These are phyloP conservation scores for Aproaerema taeniolella DNA, from an alignment of 2,888 invertebrate species.

Conservation along the genomic window DNA sequence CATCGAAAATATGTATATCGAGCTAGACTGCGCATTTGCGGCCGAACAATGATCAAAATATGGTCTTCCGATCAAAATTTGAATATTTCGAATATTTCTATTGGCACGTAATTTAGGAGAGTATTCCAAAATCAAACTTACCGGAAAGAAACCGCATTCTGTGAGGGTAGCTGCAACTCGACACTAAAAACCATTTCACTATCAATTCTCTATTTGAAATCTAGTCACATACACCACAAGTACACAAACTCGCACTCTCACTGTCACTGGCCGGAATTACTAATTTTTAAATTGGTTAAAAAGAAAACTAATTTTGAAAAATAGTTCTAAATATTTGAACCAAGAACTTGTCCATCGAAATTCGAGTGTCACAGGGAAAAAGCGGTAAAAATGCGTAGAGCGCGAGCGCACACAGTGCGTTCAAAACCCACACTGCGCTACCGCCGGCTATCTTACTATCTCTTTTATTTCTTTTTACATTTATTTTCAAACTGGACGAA, in stretches of 20 bases:
- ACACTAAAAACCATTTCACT: slow-evolving; percentile 9
- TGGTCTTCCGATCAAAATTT: no score
- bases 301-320: slow-evolving; percentile 2
- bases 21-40: no score
- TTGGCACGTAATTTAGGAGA: no score
- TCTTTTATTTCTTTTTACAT: slow-evolving; percentile 49
- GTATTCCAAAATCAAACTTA: no score
- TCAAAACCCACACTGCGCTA: slow-evolving; percentile 64
- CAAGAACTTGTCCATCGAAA: slow-evolving; percentile 6
- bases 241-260: slow-evolving; percentile 7
- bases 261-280: slow-evolving; percentile 1
- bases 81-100: no score
- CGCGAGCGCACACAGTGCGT: slow-evolving; percentile 62
- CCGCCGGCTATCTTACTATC: slow-evolving; percentile 52
- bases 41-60: no score
- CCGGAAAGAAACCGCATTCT: slow-evolving; percentile 8
- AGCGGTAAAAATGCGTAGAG: slow-evolving; percentile 35
- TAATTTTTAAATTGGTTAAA: slow-evolving; percentile 2
- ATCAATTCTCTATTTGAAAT: slow-evolving; percentile 6
- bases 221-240: slow-evolving; percentile 11
- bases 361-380: slow-evolving; percentile 26
- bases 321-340: slow-evolving; percentile 6
- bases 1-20: no score
- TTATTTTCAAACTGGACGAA: slow-evolving; percentile 60
- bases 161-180: slow-evolving; percentile 4